These are phyloP conservation scores for Sternarchorhynchus goeldii DNA, from an alignment of 2,797 vertebrate genomes.

Conservation along the genomic window DNA sequence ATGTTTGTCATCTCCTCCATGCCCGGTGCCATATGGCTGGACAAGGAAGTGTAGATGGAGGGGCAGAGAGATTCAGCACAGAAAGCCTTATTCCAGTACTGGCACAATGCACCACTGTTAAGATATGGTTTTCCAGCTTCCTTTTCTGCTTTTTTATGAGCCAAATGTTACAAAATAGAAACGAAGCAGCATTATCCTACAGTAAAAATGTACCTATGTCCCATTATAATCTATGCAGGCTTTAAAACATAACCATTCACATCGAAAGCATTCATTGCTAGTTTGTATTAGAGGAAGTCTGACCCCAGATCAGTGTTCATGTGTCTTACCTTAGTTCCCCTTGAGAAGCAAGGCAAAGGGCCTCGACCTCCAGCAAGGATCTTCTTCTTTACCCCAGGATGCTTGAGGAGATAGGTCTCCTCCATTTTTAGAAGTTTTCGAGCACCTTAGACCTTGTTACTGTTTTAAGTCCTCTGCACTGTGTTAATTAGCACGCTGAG, in stretches of 20 bases:
- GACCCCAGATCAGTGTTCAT: neutral
- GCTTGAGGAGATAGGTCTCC: slow-evolving; percentile 78
- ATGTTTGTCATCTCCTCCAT: slow-evolving; percentile 68
- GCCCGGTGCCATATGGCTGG: slow-evolving; percentile 70
- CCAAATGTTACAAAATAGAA: slow-evolving; percentile 34
- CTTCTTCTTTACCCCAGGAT: slow-evolving; percentile 85
- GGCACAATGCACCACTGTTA: slow-evolving; percentile 31
- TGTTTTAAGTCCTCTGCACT: slow-evolving; percentile 52
- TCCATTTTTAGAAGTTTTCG: slow-evolving; percentile 70
- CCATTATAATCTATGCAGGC: slow-evolving; percentile 18
- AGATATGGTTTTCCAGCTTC: slow-evolving; percentile 18
- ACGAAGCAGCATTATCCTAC: neutral
- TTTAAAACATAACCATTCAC: neutral
- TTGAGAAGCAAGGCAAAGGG: slow-evolving; percentile 77
- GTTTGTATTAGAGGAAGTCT: slow-evolving; percentile 9
- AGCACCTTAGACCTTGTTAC: neutral
- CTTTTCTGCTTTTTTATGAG: neutral
- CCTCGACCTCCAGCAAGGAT: slow-evolving; percentile 83
- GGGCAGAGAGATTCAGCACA: slow-evolving; percentile 30
- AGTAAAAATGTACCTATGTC: slow-evolving; percentile 9
- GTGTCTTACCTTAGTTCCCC: slow-evolving; percentile 81
- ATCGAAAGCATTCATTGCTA: neutral
- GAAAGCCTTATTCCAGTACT: slow-evolving; percentile 53
- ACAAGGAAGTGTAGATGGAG: slow-evolving; percentile 41
- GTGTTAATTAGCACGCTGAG: slow-evolving; percentile 66